Conservation (phyloP, 2,797 vertebrate species). For the Knipowitschia caucasica region DNA sequence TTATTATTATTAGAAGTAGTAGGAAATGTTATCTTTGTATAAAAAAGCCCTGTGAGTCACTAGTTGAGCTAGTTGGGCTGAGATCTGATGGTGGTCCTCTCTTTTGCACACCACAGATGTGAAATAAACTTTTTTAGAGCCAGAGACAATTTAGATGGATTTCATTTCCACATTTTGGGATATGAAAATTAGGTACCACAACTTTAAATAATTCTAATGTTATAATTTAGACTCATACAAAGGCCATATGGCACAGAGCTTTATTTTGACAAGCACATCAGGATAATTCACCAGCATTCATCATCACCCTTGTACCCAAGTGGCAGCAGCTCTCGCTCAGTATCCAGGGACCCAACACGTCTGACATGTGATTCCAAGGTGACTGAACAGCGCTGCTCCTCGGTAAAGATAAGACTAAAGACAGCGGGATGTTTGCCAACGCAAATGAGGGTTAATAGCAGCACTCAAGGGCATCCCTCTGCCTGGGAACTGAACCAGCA, state of each 20-base stretch:
- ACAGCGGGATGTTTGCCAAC: conserved; percentile 30
- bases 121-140: no score
- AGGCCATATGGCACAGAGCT: conserved; percentile 11
- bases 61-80: no score
- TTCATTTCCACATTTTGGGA: no score
- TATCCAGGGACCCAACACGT: conserved; percentile 17
- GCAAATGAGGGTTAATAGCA: conserved; percentile 51
- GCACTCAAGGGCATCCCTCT: conserved; percentile 29
- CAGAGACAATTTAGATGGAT: no score
- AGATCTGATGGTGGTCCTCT: no score
- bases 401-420: conserved; percentile 27
- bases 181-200: no score
- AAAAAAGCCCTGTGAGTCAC: no score
- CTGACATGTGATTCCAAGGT: conserved; percentile 30
- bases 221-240: conserved; percentile 1
- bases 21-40: no score
- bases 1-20: no score
- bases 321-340: conserved; percentile 17
- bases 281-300: conserved; percentile 16
- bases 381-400: conserved; percentile 25
- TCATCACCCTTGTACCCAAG: conserved; percentile 14
- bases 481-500: conserved; percentile 48
- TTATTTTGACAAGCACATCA: conserved; percentile 13
- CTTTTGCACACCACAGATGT: no score
- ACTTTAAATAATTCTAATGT: conserved; percentile 11